Evolutionary conservation across 2,888 invertebrate genomes (phyloP).

Genomic region (Acanthococcus lagerstroemiae): DNA sequence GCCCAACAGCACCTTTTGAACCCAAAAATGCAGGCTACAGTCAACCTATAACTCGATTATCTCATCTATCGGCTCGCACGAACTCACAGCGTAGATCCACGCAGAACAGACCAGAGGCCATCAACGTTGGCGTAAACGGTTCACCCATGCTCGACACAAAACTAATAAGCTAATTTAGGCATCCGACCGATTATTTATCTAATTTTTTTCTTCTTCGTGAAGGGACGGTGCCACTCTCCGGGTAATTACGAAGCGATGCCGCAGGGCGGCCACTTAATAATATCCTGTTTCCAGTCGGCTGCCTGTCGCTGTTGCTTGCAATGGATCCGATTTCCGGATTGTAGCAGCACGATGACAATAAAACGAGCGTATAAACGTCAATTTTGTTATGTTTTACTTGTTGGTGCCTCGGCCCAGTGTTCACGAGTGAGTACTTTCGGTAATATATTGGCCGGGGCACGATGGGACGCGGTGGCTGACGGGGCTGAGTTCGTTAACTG

Average conservation of each 20-base stretch:
- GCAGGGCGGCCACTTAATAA: conserved; percentile 29
- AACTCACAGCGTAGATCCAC: no score
- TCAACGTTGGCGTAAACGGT: no score
- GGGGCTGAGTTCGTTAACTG: no score
- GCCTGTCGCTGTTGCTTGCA: conserved; percentile 21
- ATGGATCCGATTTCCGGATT: conserved; percentile 31
- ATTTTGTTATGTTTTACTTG: conserved; percentile 12
- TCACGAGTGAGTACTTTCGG: background rate
- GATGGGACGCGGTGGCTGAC: no score
- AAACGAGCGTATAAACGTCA: conserved; percentile 26
- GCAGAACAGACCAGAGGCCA: no score
- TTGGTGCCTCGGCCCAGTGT: background rate
- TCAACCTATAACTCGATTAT: no score
- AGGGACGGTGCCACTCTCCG: background rate
- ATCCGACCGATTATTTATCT: background rate
- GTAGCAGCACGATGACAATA: conserved; percentile 27
- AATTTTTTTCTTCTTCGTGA: background rate
- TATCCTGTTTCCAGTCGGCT: conserved; percentile 30
- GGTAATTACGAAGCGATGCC: conserved; percentile 1
- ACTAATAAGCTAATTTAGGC: background rate
- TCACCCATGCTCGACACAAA: no score
- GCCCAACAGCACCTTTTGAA: no score
- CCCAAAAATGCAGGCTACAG: no score
- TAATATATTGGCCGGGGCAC: no score
- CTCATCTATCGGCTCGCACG: no score